Conservation (phyloP, 2,113 vertebrate genomes). For the Shinisaurus crocodilurus region DNA sequence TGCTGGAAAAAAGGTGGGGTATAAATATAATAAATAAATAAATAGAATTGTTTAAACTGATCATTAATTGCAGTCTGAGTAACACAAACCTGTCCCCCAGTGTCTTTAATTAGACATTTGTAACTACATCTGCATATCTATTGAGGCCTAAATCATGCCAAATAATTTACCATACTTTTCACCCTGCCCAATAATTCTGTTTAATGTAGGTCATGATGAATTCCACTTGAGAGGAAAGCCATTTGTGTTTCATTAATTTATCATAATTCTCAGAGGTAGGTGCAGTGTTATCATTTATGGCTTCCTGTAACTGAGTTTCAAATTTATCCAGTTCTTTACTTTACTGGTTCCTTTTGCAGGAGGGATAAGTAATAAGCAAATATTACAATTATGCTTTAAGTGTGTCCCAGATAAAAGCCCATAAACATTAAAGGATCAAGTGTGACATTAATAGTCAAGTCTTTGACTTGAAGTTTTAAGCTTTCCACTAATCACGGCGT, state of each 20-base stretch:
- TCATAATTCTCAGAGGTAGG: neutral
- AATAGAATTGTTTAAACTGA: constrained; percentile 7
- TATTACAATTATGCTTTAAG: neutral
- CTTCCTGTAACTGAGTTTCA: neutral
- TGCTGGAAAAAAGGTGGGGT: too few relatives aligned
- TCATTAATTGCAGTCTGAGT: neutral
- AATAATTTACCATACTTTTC: constrained; percentile 5
- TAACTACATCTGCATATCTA: neutral
- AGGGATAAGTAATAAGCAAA: neutral
- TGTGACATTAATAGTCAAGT: neutral
- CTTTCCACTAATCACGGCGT: neutral
- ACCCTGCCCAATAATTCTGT: neutral
- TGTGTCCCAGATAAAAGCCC: neutral
- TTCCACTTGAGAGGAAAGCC: neutral
- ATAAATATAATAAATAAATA: too few relatives aligned
- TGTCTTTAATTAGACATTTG: neutral
- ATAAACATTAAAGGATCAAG: neutral
- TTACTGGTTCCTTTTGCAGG: neutral
- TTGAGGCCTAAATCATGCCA: neutral
- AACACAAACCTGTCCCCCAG: neutral
- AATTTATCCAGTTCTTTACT: neutral
- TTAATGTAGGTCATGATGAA: neutral
- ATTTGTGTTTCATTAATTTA: constrained; percentile 10
- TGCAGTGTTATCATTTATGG: neutral
- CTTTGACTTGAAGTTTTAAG: neutral